Evolutionary conservation across 2,797 vertebrate species (phyloP).

Genomic region (Urocyon cinereoargenteus): DNA sequence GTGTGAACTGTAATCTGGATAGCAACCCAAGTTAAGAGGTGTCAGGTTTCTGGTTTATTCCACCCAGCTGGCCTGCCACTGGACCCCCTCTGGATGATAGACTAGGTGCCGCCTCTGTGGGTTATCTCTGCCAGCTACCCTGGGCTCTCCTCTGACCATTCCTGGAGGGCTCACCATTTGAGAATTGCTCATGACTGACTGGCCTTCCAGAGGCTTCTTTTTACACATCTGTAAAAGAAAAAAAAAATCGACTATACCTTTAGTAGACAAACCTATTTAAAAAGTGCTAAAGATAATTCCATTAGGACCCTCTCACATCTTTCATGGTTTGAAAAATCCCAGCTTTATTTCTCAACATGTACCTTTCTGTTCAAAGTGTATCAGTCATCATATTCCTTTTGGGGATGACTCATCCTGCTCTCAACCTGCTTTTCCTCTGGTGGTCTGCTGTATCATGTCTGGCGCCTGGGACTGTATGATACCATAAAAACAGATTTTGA

Average conservation of each 20-base stretch:
- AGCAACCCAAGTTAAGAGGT: background rate
- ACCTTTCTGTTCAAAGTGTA: background rate
- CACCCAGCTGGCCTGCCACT: background rate
- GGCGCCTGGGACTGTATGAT: background rate
- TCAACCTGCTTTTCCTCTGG: background rate
- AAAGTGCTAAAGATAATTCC: background rate
- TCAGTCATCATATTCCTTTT: background rate
- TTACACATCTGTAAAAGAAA: background rate
- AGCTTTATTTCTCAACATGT: background rate
- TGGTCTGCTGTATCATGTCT: background rate
- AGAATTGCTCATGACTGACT: background rate
- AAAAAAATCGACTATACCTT: background rate
- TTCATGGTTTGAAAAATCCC: background rate
- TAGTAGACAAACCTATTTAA: background rate
- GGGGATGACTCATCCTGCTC: background rate
- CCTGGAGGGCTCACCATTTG: background rate
- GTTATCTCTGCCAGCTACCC: background rate
- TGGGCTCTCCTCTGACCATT: background rate
- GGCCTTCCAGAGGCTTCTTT: background rate
- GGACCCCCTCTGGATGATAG: background rate
- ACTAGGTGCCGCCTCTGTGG: fast-evolving
- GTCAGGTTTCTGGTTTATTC: background rate
- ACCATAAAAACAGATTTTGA: background rate
- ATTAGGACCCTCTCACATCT: background rate
- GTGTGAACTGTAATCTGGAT: background rate